Percentiles rank a stretch among this genome's conserved stretches.
Evolutionary conservation across 1,140 invertebrate species (phyloP).

Genomic region (Drosophila rufa): DNA sequence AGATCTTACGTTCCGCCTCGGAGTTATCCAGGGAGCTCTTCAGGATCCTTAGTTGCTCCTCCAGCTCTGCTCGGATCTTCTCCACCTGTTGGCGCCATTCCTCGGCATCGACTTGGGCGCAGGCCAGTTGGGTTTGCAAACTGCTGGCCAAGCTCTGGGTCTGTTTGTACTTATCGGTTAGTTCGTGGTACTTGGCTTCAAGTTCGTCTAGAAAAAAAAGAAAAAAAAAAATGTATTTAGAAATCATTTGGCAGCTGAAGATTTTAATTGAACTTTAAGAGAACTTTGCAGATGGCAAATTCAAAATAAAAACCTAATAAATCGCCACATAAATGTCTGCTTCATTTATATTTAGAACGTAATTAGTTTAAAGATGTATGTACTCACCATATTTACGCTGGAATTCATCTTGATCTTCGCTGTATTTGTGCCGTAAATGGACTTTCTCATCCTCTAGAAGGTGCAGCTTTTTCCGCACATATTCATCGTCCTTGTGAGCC

Average conservation of each 20-base stretch:
- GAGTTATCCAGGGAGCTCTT: conserved; percentile 88
- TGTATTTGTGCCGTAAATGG: conserved; percentile 85
- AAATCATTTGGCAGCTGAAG: background rate
- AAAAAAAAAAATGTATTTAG: background rate
- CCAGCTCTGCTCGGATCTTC: conserved; percentile 85
- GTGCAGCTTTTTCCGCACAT: conserved; percentile 86
- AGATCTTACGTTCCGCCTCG: conserved; percentile 86
- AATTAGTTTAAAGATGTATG: too few species aligned
- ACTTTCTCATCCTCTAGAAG: conserved; percentile 87
- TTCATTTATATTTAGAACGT: too few species aligned
- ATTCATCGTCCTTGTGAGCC: conserved; percentile 87
- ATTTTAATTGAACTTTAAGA: background rate
- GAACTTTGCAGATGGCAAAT: background rate
- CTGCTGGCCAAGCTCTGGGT: conserved; percentile 84
- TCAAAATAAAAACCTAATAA: too few species aligned
- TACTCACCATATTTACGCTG: conserved; percentile 86
- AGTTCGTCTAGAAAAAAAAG: conserved; percentile 77
- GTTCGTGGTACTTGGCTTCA: conserved; percentile 85
- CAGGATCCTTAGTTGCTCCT: conserved; percentile 85
- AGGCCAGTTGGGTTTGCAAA: conserved; percentile 74
- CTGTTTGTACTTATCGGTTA: conserved; percentile 86
- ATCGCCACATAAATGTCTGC: too few species aligned
- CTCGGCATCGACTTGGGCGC: conserved; percentile 70
- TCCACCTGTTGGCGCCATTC: conserved; percentile 81
- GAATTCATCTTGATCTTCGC: conserved; percentile 86